Base-by-base conservation (phyloP, 2,113 vertebrate genomes). In the Oreochromis spilurus region DNA sequence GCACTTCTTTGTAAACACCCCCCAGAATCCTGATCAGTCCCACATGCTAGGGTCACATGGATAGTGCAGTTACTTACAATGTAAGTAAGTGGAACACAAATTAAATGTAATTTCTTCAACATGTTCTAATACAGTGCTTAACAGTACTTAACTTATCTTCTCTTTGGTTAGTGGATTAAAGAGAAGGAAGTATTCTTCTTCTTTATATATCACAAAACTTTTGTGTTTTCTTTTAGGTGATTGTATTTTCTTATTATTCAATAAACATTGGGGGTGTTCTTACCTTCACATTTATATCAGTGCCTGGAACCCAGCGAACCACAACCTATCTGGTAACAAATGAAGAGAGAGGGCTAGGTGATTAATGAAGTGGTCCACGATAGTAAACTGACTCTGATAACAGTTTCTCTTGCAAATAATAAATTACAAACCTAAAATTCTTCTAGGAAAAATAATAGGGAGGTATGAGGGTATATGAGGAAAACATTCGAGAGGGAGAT, bases 341-440 rank as follows among this genome's bases (percentile, higher is more conserved):
- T 96, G 95, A 96, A 96, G 90, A 94, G 93, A 89, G 87, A 83
- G 92, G 86, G 88, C 86, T 58, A 9, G 11, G 94, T 97, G 96
- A 97, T 96, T 97, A 97, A 97, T 97, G 96, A 96, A 95, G 95
- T 95, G 95, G 88, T 82, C 82, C 85, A 82, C 91, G 95, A 96
- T 96, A 96, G 95, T 92, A 95, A 96, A 96, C 94, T 95, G 92
- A 92, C 93, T 91, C 93, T 79, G 96, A 96, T 96, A 97, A 96
- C 95, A 88, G 94, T 94, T 95, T 96, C 94, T 93, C 93, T 96
- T 93, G 93, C 94, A 96, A 96, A 96, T 96, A 96, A 96, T 96
- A 97, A 96, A 97, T 96, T 96, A 95, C 93, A 90, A 93, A 94
- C 89, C 93, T 91, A 94, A 96, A 94, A 92, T 95, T 94, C 92